phyloP scores from a whole-genome alignment of 2,797 vertebrate genomes.

The Characodon lateralis region DNA sequence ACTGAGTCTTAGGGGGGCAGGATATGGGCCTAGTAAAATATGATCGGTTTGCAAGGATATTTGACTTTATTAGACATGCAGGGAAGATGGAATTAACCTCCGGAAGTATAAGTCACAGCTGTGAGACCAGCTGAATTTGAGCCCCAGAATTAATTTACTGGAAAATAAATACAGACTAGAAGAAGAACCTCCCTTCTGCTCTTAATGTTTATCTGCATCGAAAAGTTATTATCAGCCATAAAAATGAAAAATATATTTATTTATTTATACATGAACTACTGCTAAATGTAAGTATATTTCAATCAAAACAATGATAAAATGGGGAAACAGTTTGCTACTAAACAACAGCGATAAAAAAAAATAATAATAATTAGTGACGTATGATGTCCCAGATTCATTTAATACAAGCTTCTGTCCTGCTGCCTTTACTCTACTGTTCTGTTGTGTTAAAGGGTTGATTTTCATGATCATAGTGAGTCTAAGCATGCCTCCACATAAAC shows the following conservation, averaged over 20 bases:
- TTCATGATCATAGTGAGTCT: neutral
- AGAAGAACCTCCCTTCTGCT: neutral
- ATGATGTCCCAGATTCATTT: conserved; percentile 17
- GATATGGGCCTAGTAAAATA: conserved; percentile 49
- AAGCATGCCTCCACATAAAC: neutral
- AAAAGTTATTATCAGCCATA: neutral
- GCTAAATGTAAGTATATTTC: neutral
- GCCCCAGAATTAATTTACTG: neutral
- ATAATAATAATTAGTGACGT: neutral
- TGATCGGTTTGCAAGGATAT: conserved; percentile 28
- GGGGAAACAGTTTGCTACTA: neutral
- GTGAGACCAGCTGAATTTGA: conserved; percentile 22
- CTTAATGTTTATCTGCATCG: neutral
- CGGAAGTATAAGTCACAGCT: conserved; percentile 6
- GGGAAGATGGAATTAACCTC: conserved; percentile 5
- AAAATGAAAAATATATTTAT: neutral
- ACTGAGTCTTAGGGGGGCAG: conserved; percentile 23
- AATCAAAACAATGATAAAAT: neutral
- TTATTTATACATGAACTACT: neutral
- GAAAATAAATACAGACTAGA: conserved; percentile 6
- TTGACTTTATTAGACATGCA: conserved; percentile 29
- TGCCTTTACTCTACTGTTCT: conserved; percentile 6
- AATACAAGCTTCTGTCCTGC: conserved; percentile 48
- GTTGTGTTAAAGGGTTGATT: conserved; percentile 43
- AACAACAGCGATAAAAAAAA: neutral